Evolutionary conservation across 2,888 invertebrate species (phyloP), one percentile per base, ranked within the genome.

Genomic region (Sesia bembeciformis): DNA sequence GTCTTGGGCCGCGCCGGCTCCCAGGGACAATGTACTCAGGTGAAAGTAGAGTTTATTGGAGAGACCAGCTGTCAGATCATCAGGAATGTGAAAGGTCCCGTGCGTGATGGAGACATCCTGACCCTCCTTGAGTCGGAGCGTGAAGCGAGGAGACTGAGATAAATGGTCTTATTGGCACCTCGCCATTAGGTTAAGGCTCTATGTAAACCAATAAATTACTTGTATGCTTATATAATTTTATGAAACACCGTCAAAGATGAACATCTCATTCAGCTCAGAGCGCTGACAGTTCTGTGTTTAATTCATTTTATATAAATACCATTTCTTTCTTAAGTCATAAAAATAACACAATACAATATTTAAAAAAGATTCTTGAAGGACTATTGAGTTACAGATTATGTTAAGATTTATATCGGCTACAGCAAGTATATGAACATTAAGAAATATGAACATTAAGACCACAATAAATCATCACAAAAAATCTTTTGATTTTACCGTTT

Each of bases 11-110:
- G 99, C 77, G 99, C 99, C 62, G 99, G 99, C 59, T 99, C 98
- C 70, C 99, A 99, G 89, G 99, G 99, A 72, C 99, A 99, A 88
- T 99, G 99, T 95, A 99, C 99, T 58, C 99, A 99, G 92, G 98
- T 98, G 62, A 97, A 98, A 86, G 98, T 99, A 39, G 99, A 99
- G 90, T 99, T 99, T 89, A 92, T 99, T 70, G 98, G 97, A 65
- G 98, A 99, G 81, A 95, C 95, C 81, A 98, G 97, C 84, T 95
- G 99, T 77, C 97, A 98, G 76, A 99, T 99, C 88, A 99, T 99
- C 90, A 93, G 99, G 74, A 99, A 99, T 89, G 99, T 99, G 56
- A 99, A 99, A 87, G 99, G 99, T 60, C 99, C 99, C 57, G 99
- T 99, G 52, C 93, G 99, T 67, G 99, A 99, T 91, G 99, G 98